Evolutionary conservation across 2,888 invertebrate genomes (phyloP).

Genomic region (Rhingia rostrata): DNA sequence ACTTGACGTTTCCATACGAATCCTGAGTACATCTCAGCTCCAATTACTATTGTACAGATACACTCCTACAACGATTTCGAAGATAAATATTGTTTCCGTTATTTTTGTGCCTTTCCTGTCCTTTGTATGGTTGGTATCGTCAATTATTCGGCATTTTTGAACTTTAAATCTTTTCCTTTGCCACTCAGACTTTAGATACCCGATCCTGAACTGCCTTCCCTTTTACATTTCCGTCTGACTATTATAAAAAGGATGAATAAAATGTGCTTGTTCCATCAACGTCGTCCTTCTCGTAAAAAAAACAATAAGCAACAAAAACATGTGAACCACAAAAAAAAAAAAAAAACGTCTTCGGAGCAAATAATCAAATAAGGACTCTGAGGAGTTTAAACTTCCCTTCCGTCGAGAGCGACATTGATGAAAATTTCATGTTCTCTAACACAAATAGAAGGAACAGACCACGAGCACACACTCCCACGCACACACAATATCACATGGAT

Average conservation of each 20-base stretch:
- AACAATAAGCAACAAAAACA: background rate
- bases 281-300: background rate
- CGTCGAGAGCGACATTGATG: conserved; percentile 46
- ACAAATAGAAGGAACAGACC: conserved; percentile 19
- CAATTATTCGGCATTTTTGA: conserved; percentile 51
- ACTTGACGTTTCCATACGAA: conserved; percentile 19
- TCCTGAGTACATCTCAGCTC: background rate
- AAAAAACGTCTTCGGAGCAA: background rate
- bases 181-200: background rate
- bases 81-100: conserved; percentile 16
- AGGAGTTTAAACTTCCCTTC: conserved; percentile 19
- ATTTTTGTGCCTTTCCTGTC: too few relatives aligned
- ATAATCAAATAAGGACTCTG: background rate
- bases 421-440: conserved; percentile 48
- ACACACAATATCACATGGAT: conserved; percentile 15
- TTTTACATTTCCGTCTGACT: background rate
- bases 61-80: background rate
- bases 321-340: background rate
- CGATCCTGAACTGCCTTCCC: conserved; percentile 1
- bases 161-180: conserved; percentile 36
- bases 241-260: conserved; percentile 3
- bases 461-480: background rate
- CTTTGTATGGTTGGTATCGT: conserved; percentile 40
- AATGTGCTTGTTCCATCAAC: conserved; percentile 9
- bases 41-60: conserved; percentile 14